Evolutionary conservation across 2,113 vertebrate genomes (phyloP).

Genomic region (Saccopteryx bilineata): DNA sequence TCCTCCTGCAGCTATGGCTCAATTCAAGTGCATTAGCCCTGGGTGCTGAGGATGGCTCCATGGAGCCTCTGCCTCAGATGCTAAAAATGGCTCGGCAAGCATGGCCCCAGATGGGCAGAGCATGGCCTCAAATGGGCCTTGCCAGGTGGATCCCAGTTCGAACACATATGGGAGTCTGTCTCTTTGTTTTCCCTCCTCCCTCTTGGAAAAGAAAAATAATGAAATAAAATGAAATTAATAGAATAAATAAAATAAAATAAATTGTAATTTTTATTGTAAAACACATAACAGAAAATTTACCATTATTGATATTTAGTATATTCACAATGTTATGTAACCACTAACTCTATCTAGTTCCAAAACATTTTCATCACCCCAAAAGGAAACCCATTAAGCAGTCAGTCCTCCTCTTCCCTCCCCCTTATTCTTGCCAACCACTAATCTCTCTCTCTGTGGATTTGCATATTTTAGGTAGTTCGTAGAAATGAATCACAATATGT

Average conservation of each 20-base stretch:
- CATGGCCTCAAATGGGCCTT: no score
- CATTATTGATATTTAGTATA: not conserved
- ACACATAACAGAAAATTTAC: not conserved
- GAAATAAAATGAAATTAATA: no score
- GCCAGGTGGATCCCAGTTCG: no score
- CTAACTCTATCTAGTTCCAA: not conserved
- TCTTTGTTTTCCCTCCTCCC: no score
- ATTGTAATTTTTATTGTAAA: slow-evolving; percentile 15
- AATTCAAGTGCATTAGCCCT: no score
- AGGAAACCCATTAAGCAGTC: not conserved
- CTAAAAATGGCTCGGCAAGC: no score
- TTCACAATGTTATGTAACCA: not conserved
- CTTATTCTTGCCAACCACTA: not conserved
- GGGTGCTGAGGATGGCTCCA: no score
- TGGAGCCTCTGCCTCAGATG: no score
- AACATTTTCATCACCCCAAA: not conserved
- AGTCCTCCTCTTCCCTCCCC: not conserved
- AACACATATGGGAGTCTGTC: no score
- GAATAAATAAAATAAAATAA: not conserved
- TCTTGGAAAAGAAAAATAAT: no score
- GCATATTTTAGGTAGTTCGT: not conserved
- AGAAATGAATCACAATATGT: not conserved
- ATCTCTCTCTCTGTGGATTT: not conserved
- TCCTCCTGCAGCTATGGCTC: no score
- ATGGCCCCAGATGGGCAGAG: no score